These are phyloP conservation scores for Caenorhabditis doughertyi DNA, from an alignment of 2,888 invertebrate genomes.

Conservation along the genomic window DNA sequence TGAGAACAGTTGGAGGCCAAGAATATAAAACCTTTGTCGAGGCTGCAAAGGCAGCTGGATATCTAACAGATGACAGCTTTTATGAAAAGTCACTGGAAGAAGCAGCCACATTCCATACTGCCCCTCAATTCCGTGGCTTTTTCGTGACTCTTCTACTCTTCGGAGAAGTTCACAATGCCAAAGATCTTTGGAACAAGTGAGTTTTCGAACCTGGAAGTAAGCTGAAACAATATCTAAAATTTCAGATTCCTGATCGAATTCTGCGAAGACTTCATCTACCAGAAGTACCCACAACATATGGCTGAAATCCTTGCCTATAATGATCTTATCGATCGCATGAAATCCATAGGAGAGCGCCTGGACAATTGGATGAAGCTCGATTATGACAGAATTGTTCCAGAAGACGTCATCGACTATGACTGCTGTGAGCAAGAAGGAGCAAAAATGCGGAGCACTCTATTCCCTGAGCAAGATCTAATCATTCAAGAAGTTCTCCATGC, in stretches of 20 bases:
- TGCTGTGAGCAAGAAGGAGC: no score
- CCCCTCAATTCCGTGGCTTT: constrained; percentile 29
- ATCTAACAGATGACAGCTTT: constrained; percentile 38
- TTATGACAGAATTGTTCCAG: no score
- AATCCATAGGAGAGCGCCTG: no score
- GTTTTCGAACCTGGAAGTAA: not conserved
- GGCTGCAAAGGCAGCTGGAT: constrained; percentile 46
- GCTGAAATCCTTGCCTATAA: no score
- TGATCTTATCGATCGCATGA: no score
- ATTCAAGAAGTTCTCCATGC: no score
- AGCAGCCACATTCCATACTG: constrained; percentile 30
- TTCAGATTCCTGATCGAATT: not conserved
- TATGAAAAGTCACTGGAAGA: constrained; percentile 34
- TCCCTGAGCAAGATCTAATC: no score
- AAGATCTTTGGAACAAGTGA: constrained; percentile 34
- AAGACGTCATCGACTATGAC: no score
- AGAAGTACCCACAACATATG: no score
- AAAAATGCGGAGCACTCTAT: no score
- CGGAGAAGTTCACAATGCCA: constrained; percentile 11
- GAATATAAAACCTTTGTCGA: constrained; percentile 41
- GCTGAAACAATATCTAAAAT: not conserved
- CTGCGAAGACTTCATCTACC: no score
- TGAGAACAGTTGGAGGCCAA: constrained; percentile 32
- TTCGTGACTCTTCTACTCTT: constrained; percentile 36
- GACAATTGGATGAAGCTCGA: no score